These are phyloP conservation scores for Phylloscopus trochiloides DNA, from an alignment of 2,113 vertebrate species.

Conservation along the genomic window DNA sequence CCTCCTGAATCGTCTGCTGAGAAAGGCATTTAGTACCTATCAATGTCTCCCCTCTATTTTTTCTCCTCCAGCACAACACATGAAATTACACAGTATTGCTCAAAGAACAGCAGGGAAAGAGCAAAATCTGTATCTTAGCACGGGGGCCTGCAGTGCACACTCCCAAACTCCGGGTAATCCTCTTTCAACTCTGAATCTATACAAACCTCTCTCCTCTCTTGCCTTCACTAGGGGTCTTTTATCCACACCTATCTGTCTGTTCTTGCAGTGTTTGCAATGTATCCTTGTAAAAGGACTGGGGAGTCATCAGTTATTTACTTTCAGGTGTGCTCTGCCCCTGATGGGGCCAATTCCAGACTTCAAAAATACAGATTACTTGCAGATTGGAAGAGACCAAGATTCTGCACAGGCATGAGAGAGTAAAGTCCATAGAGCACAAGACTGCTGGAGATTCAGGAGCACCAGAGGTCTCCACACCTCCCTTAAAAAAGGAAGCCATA, in stretches of 20 bases:
- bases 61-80: conserved; percentile 20
- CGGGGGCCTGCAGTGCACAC: not conserved
- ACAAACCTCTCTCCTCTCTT: not conserved
- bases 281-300: not conserved
- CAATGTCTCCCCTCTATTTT: conserved; percentile 21
- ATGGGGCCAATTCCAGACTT: not conserved
- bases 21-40: conserved; percentile 48
- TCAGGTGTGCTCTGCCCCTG: not conserved
- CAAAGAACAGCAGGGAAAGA: conserved; percentile 15
- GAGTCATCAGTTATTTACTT: not conserved
- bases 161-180: not conserved
- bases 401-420: not conserved
- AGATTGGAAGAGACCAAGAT: not conserved
- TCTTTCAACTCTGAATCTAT: not conserved
- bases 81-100: conserved; percentile 11
- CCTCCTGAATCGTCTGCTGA: conserved; percentile 17
- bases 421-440: not conserved
- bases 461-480: accelerated
- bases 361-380: not conserved
- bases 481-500: not conserved
- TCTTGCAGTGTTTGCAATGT: not conserved
- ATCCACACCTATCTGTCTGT: not conserved
- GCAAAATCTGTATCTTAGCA: not conserved
- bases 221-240: not conserved
- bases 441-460: not conserved